Evolutionary conservation across 2,797 vertebrate species (phyloP).

Genomic region (Serranus cabrilla): DNA sequence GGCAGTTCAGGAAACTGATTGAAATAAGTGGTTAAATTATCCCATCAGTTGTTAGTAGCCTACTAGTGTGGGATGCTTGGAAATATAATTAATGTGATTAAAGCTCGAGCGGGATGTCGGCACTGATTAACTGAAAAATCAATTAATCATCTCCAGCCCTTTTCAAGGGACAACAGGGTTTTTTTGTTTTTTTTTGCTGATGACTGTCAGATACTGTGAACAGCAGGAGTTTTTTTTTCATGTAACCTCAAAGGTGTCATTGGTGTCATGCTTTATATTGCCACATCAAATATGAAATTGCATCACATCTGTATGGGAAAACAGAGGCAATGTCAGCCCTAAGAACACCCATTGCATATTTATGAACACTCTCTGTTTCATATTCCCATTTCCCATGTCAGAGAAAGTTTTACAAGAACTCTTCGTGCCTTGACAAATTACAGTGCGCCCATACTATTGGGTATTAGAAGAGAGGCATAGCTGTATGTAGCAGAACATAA

Average conservation of each 20-base stretch:
- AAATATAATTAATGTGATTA: constrained; percentile 60
- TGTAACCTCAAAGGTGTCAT: constrained; percentile 24
- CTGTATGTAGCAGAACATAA: constrained; percentile 18
- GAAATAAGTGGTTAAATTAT: constrained; percentile 47
- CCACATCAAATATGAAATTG: constrained; percentile 50
- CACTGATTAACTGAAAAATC: constrained; percentile 61
- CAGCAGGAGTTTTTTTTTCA: not conserved
- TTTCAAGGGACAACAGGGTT: constrained; percentile 1
- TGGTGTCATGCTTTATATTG: constrained; percentile 24
- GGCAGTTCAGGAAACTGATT: constrained; percentile 33
- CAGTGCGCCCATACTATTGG: constrained; percentile 47
- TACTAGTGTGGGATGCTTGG: not conserved
- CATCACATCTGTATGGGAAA: constrained; percentile 52
- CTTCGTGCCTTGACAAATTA: constrained; percentile 75
- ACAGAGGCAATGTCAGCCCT: constrained; percentile 32
- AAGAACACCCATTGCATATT: constrained; percentile 74
- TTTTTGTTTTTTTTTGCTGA: not conserved
- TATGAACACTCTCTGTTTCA: constrained; percentile 70
- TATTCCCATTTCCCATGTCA: constrained; percentile 75
- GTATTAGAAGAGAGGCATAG: constrained; percentile 58
- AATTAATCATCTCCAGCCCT: constrained; percentile 32
- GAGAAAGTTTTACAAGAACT: constrained; percentile 75
- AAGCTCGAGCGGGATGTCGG: constrained; percentile 42
- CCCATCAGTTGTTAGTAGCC: constrained; percentile 27
- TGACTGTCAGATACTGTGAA: not conserved